Evolutionary conservation across 1,140 invertebrate species (phyloP).

Genomic region (Bombyx mori): DNA sequence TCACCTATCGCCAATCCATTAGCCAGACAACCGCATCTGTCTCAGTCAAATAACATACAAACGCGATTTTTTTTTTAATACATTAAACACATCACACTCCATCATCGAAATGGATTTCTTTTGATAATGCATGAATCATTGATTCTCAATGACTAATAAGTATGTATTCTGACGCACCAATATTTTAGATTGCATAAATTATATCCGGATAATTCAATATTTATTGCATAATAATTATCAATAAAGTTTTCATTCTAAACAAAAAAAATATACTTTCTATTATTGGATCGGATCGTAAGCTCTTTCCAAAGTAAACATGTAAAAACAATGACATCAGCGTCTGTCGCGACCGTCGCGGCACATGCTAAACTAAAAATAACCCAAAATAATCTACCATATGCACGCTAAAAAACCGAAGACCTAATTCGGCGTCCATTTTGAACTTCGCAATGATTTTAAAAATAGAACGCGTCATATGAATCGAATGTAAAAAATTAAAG

Average conservation of each 20-base stretch:
- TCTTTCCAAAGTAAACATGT: conserved; percentile 43
- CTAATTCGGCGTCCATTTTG: conserved; percentile 6
- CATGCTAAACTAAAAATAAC: conserved; percentile 65
- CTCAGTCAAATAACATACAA: conserved; percentile 31
- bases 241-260: conserved; percentile 8
- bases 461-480: conserved; percentile 25
- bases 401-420: conserved; percentile 43
- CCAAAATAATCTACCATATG: conserved; percentile 61
- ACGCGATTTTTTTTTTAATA: conserved; percentile 23
- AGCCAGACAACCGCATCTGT: conserved; percentile 34
- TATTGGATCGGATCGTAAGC: conserved; percentile 37
- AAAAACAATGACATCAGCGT: conserved; percentile 64
- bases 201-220: too few relatives aligned
- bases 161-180: conserved; percentile 1
- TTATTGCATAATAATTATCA: background rate
- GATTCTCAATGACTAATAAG: conserved; percentile 4
- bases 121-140: conserved; percentile 6
- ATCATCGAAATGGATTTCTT: conserved; percentile 5
- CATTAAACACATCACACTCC: conserved; percentile 4
- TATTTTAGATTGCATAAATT: too few relatives aligned
- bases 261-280: too few relatives aligned
- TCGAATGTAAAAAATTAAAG: conserved; percentile 34
- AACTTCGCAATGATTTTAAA: conserved; percentile 16
- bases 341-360: conserved; percentile 58
- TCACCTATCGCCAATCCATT: conserved; percentile 34